Evolutionary conservation across 2,888 invertebrate species (phyloP), one percentile per base, ranked within the genome.

Genomic region (Gryllus longicercus): DNA sequence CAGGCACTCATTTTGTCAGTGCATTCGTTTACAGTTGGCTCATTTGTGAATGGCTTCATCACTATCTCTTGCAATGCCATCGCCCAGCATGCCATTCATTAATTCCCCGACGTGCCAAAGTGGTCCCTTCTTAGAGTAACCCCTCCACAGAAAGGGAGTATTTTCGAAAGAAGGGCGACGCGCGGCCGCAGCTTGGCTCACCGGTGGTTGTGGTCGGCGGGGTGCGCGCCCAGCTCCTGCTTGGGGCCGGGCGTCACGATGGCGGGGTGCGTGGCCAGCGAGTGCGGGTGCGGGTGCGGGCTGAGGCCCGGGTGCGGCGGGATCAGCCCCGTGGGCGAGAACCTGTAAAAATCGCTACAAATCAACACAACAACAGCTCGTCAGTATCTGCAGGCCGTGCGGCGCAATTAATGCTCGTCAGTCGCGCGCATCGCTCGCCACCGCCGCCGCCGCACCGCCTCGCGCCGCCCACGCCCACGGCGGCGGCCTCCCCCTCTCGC

Each of bases 301-400:
- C 86, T 83, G 84, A 87, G 84, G 86, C 93, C 89, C 85, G 93
- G 90, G 89, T 93, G 91, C 82, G 91, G 90, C 84, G 93, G 93
- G 88, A 95, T 91, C 88, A 97, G 90, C 85, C 96, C 94, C 85
- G 92, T 91, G 83, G 96, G 96, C 86, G 95, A 95, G 89, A 97
- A 97, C 89, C 97, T 94, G 90, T 95, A 95, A 88, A 96, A 93
- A 89, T 95, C 95, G 84, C 87, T 87, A 84, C 74, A 84, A 82
- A 63, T 63, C 50, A 79, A 23, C 79, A 77, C 51, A 78, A 76
- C 8, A 75, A 81, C 79, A 77, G 16, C 78, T 75, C 77, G 63
- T 81, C 50, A 77, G 78, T 75, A 79, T 78, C 23, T 23, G 50
- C 78, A 79, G 63, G 75, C 83, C 12, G 79, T 74, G n/a, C 63